phyloP scores from a whole-genome alignment of 2,888 invertebrate genomes.

The Leptinotarsa tumamoca region DNA sequence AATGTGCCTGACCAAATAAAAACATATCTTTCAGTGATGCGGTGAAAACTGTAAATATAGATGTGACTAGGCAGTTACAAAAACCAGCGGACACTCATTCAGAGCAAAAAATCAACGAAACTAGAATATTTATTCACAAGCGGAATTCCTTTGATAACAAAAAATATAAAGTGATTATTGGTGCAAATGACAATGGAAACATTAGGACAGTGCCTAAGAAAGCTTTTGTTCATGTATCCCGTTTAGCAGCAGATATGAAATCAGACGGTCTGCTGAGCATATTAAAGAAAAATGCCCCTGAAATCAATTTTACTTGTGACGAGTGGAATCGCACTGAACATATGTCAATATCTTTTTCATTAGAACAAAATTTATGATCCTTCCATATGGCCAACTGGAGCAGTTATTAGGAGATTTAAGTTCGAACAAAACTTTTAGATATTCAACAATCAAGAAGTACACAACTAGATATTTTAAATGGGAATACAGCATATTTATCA shows the following conservation, averaged over 20 bases:
- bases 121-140: background rate
- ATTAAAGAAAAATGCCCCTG: background rate
- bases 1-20: background rate
- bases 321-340: conserved; percentile 23
- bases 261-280: no score
- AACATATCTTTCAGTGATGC: background rate
- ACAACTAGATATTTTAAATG: background rate
- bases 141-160: background rate
- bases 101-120: conserved; percentile 6
- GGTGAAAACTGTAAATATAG: background rate
- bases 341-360: conserved; percentile 2
- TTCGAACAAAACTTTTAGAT: conserved; percentile 20
- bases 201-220: conserved; percentile 1
- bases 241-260: no score
- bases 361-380: conserved; percentile 22
- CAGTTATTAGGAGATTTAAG: conserved; percentile 10
- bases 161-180: no score
- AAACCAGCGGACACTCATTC: conserved; percentile 5
- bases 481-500: background rate
- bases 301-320: conserved; percentile 15
- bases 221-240: conserved; percentile 17
- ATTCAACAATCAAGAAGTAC: background rate
- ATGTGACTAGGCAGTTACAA: background rate
- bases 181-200: no score
- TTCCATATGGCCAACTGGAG: conserved; percentile 22